Evolutionary conservation across 2,888 invertebrate genomes (phyloP), one percentile per base, ranked within the genome.

Genomic region (Dermolepida albohirtum): DNA sequence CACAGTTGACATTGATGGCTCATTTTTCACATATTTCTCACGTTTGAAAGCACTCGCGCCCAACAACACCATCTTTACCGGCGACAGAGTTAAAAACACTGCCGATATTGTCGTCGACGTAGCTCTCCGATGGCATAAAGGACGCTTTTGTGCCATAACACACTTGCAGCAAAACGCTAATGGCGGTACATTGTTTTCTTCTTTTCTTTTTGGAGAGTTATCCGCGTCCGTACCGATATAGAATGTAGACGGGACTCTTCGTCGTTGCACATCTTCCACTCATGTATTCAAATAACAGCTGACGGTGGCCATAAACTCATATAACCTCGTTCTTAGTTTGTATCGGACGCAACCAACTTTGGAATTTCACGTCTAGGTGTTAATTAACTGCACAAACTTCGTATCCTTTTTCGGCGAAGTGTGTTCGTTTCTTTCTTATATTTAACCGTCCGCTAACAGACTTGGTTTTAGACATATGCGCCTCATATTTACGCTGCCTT

Each of bases 361-460:
- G 81, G 82, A 82, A 83, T 83, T 82, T 82, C 80, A 78, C 80
- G 80, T 78, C 75, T 75, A 80, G 69, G 82, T 82, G 83, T 78
- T 83, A 83, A 83, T 83, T 82, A 77, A 74, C 76, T 75, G 62
- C 71, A 77, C 75, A 80, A 80, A 77, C 80, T 76, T 74, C 29
- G 74, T 76, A 71, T 66, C 50, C 70, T 71, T 74, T 75, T 75
- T 76, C 74, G 74, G 74, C 74, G 72, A 74, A 74, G 72, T 64
- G 63, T 63, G 68, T 70, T 72, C 69, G 59, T 59, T 59, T 59
- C 43, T 59, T 59, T 59, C 59, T 59, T 59, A 27, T 59, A 44
- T 59, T 59, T 59, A 44, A 47, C 59, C 59, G 59, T 59, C 59
- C 66, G 44, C 63, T 65, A 66, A 57, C 66, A 40, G 39, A 49